Evolutionary conservation across 2,888 invertebrate species (phyloP), one percentile per base, ranked within the genome.

Genomic region (Phalera bucephala): DNA sequence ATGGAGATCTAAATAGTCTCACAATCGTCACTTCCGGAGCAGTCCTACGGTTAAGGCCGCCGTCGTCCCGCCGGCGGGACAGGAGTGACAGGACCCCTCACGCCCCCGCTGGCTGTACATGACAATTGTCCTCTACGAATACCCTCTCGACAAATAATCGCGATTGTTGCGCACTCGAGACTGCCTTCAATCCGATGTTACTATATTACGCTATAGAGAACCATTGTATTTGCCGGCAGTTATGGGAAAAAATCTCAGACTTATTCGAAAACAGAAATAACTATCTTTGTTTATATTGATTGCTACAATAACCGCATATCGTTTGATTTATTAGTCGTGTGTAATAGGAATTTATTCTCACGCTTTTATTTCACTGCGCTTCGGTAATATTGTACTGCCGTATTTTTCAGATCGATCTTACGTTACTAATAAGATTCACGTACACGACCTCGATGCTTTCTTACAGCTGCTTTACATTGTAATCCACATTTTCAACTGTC

Each of bases 1-100:
- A 71, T 70, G 65, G 71, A 64, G 76, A 73, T 78, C 83, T 72
- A 81, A 86, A 86, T 85, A 84, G 85, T 81, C 78, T 80, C 78
- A 72, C 85, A 86, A 83, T 85, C 80, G 69, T 49, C 46, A 67
- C 65, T 84, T 87, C 87, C 87, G 85, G 55, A 30, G 72, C 56
- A 68, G 40, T 45, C 23, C 45, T 57, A 53, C 64, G 57, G 51
- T 60, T 69, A 68, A 72, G 73, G 68, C 69, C 58, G 57, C 33
- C 38, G 52, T 57, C 52, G 47, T 52, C 48, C 53, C 39, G 49
- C 26, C 39, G 33, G 46, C 39, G 48, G 52, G 61, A 53, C 26
- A 7, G 26, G 8, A 13, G 26, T 13, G 26, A 1, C 13, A 8
- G 26, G 13, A 6, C 11, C 55, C 55, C 56, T 47, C 53, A 36